Percentiles rank a stretch among this genome's conserved stretches.
Evolutionary conservation across 2,113 vertebrate species (phyloP).

Genomic region (Barbus barbus): DNA sequence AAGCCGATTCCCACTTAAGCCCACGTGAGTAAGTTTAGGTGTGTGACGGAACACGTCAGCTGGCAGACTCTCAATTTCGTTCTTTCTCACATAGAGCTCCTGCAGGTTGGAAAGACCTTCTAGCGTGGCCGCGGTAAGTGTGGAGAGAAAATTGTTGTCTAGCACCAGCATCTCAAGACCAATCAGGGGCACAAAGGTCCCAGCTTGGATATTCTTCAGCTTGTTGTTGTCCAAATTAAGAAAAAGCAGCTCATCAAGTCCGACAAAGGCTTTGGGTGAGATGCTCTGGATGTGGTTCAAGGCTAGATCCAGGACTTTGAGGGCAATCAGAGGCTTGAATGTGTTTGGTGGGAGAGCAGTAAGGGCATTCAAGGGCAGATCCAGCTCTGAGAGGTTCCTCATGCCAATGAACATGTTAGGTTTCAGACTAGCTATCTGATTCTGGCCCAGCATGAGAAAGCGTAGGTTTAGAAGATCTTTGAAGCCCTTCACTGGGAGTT

Average conservation of each 20-base stretch:
- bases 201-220: conserved; percentile 66
- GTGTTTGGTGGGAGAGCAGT: conserved; percentile 65
- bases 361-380: conserved; percentile 73
- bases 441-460: conserved; percentile 78
- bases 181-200: conserved; percentile 61
- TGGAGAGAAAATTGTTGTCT: conserved; percentile 74
- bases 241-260: conserved; percentile 73
- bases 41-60: conserved; percentile 68
- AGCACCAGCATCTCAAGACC: conserved; percentile 76
- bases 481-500: conserved; percentile 66
- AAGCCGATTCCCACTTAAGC: conserved; percentile 75
- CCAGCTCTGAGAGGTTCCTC: conserved; percentile 76
- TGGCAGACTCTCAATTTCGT: conserved; percentile 67
- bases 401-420: conserved; percentile 72
- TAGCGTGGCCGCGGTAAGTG: conserved; percentile 59
- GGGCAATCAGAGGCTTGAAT: conserved; percentile 73
- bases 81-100: conserved; percentile 78
- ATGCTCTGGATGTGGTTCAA: conserved; percentile 74
- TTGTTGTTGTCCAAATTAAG: conserved; percentile 79
- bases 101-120: conserved; percentile 70
- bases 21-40: conserved; percentile 72
- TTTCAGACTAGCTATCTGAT: conserved; percentile 69
- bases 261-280: conserved; percentile 70
- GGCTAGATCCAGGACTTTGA: conserved; percentile 76
- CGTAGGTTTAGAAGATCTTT: conserved; percentile 77